Evolutionary conservation across 2,113 vertebrate species (phyloP), one percentile per base, ranked within the genome.

Genomic region (Ammospiza nelsoni): DNA sequence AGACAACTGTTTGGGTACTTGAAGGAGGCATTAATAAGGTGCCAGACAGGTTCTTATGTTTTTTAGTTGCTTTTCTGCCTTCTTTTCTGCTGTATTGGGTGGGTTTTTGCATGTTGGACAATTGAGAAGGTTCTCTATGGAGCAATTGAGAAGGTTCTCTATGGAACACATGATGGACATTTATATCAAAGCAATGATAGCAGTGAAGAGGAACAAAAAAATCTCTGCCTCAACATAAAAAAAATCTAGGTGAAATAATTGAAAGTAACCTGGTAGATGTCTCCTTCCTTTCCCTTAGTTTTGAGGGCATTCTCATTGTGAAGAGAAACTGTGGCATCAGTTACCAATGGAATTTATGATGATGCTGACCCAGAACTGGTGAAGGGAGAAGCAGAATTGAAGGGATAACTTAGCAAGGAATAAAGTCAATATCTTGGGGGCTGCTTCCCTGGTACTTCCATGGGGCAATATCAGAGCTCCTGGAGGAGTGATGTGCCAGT

Each of bases 21-120:
- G 62, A 71, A 84, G 79, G 83, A 85, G 6, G 52, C 35, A 79
- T 93, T 96, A 95, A 87, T 91, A 87, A 52, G 49, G 23, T 95
- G n/a, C 17, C 71, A 83, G 51, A 6, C 31, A 94, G 65, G 74
- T 85, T 95, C 68, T 51, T 2, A 1, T 49, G 31, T 69, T 96
- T 77, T 16, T 59, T 29, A 9, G 12, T 28, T 87, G 44, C 11
- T 61, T 84, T 67, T 85, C 31, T 81, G 23, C n/a, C 8, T 5
- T 3, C 15, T 74, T 57, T 81, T 67, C 15, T 62, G 24, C 6
- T 52, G 14, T 12, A 33, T 37, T 25, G 21, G 52, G 17, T 37
- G 9, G 1, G 3, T 73, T 57, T 65, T 79, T 67, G 12, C 28
- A 7, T 82, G 11, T 14, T 83, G 43, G 57, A 89, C n/a, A 89